Percentiles rank a stretch among this genome's conserved stretches.
These are phyloP conservation scores for Carapus acus DNA, from an alignment of 2,797 vertebrate species.

Conservation along the genomic window DNA sequence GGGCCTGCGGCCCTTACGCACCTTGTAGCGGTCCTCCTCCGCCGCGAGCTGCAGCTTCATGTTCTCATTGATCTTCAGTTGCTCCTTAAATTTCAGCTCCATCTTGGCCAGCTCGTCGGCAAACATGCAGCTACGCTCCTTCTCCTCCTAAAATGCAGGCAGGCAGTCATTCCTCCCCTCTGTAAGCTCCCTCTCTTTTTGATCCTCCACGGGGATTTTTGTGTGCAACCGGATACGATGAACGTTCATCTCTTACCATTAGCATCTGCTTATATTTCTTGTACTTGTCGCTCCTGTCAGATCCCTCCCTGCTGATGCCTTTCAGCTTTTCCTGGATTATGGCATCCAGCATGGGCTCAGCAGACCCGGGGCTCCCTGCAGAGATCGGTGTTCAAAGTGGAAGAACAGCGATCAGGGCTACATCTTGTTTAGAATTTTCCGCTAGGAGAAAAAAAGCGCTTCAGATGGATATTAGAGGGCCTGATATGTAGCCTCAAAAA, in stretches of 20 bases:
- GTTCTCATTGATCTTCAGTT: conserved; percentile 83
- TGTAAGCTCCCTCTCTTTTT: conserved; percentile 2
- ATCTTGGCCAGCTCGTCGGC: conserved; percentile 90
- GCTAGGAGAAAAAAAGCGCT: too few species aligned
- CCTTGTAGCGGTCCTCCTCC: conserved; percentile 88
- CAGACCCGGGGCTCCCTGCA: conserved; percentile 77
- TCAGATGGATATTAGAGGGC: too few species aligned
- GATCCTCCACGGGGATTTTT: background rate
- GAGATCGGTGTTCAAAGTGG: conserved; percentile 15
- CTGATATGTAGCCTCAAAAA: too few species aligned
- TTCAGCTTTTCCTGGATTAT: conserved; percentile 86
- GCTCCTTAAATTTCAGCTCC: conserved; percentile 92
- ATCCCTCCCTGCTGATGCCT: conserved; percentile 87
- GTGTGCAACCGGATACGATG: conserved; percentile 2
- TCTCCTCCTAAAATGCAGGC: conserved; percentile 80
- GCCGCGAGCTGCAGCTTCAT: conserved; percentile 84
- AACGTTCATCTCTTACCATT: conserved; percentile 72
- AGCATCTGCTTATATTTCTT: conserved; percentile 93
- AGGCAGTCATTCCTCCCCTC: conserved; percentile 2
- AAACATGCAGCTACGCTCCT: conserved; percentile 84
- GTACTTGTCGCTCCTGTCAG: conserved; percentile 90
- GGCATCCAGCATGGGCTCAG: conserved; percentile 81
- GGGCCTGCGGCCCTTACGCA: conserved; percentile 55
- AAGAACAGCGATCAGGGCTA: background rate
- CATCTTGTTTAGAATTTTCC: background rate